phyloP scores from a whole-genome alignment of 2,888 invertebrate species.

The Mesopsocus fuscifrons region DNA sequence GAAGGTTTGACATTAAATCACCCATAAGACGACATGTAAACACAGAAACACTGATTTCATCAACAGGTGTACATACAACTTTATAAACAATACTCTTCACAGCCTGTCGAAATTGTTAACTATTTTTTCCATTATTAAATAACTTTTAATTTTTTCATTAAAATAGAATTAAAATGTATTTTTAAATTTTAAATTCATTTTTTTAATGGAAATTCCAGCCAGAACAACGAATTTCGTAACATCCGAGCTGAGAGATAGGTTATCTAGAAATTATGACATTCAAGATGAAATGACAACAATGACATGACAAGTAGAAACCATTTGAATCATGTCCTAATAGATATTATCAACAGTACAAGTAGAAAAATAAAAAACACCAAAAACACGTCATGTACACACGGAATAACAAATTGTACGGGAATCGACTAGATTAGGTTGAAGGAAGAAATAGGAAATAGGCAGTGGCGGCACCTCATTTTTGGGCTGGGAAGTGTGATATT shows the following conservation, averaged over 20 bases:
- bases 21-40: constrained; percentile 9
- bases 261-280: too few species aligned
- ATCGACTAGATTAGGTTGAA: too few species aligned
- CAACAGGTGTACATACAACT: constrained; percentile 9
- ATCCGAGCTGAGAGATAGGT: too few species aligned
- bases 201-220: too few species aligned
- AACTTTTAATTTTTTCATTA: constrained; percentile 2
- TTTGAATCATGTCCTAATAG: background rate
- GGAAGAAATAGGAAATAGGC: too few species aligned
- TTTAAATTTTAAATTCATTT: too few species aligned
- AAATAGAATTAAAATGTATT: constrained; percentile 2
- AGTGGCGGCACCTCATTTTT: too few species aligned
- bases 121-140: constrained; percentile 1
- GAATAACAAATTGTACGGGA: too few species aligned
- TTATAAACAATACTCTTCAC: constrained; percentile 5
- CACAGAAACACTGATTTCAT: constrained; percentile 7
- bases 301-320: background rate
- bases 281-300: background rate
- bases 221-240: too few species aligned
- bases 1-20: too few species aligned
- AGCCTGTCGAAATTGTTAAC: constrained; percentile 6
- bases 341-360: background rate
- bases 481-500: too few species aligned
- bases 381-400: too few species aligned
- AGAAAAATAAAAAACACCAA: background rate